phyloP scores from a whole-genome alignment of 2,797 vertebrate species.

The Denticeps clupeoides region DNA sequence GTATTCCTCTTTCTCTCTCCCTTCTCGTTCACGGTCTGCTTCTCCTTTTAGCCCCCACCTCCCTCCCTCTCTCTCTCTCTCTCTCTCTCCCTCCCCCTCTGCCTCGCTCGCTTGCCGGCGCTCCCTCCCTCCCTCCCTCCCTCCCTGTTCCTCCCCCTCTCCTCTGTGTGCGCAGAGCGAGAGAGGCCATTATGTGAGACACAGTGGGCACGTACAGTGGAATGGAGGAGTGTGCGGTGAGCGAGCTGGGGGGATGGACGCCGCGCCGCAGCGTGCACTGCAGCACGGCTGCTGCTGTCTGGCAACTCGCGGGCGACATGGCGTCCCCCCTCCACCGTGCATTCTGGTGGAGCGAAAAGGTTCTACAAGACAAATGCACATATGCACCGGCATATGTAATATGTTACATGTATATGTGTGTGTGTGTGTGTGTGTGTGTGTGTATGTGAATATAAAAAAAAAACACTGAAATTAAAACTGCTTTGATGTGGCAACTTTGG shows the following conservation, averaged over 20 bases:
- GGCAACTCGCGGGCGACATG: too few relatives aligned
- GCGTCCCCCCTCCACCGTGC: too few relatives aligned
- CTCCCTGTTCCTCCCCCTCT: slow-evolving; percentile 48
- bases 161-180: slow-evolving; percentile 58
- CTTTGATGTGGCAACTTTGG: too few relatives aligned
- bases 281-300: too few relatives aligned
- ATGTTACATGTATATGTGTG: too few relatives aligned
- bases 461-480: too few relatives aligned
- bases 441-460: too few relatives aligned
- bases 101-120: slow-evolving; percentile 26
- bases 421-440: too few relatives aligned
- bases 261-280: background rate
- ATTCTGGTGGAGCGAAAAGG: too few relatives aligned
- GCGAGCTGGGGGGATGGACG: slow-evolving; percentile 23
- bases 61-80: slow-evolving; percentile 19
- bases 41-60: slow-evolving; percentile 54
- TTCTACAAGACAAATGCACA: too few relatives aligned
- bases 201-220: slow-evolving; percentile 70
- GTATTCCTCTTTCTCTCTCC: slow-evolving; percentile 62
- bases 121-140: slow-evolving; percentile 23
- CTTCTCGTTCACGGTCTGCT: slow-evolving; percentile 56
- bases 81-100: slow-evolving; percentile 20
- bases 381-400: too few relatives aligned
- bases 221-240: slow-evolving; percentile 67
- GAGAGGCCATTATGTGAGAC: slow-evolving; percentile 75